Evolutionary conservation across 2,797 vertebrate species (phyloP), one percentile per base, ranked within the genome.

Genomic region (Euphonia xanthogaster): DNA sequence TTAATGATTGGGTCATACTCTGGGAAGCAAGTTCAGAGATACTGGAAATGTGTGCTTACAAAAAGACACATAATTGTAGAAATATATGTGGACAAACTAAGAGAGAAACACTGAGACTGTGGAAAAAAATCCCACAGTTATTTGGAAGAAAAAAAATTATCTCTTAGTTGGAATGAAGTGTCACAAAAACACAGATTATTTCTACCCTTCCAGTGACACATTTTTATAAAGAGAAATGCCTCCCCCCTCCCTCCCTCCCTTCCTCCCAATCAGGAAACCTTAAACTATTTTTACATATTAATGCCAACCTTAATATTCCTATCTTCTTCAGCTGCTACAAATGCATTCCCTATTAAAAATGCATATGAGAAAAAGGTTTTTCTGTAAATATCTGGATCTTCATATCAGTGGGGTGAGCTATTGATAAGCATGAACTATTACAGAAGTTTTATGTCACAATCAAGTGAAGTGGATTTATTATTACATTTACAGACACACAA

Each of bases 21-120:
- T 89, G 86, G 76, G 76, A 94, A 94, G 58, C 80, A 82, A 92
- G 80, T 81, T 83, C 85, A 88, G 82, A 87, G 82, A 86, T 60
- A 77, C 27, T 95, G 75, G 62, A 90, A 88, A 78, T 55, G 40
- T 53, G 54, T 91, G 68, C 61, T 92, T 75, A 65, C 39, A 88
- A 76, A 96, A 77, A 6, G 50, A 82, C 61, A 65, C 28, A 37
- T 21, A 79, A 72, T 23, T 89, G 78, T 58, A 77, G 84, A 89
- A 85, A 96, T 87, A 82, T 37, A 92, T 37, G 50, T 68, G 78
- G 68, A 55, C 79, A 77, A 92, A 87, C 39, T 74, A 45, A 23
- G 39, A 77, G 37, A 71, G 21, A 48, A 75, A 58, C 57, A 66
- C 9, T 23, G 21, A 72, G 47, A 71, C 28, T 45, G 24, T 37